These are phyloP conservation scores for Amphiprion ocellaris DNA, from an alignment of 2,113 vertebrate genomes.

Conservation along the genomic window DNA sequence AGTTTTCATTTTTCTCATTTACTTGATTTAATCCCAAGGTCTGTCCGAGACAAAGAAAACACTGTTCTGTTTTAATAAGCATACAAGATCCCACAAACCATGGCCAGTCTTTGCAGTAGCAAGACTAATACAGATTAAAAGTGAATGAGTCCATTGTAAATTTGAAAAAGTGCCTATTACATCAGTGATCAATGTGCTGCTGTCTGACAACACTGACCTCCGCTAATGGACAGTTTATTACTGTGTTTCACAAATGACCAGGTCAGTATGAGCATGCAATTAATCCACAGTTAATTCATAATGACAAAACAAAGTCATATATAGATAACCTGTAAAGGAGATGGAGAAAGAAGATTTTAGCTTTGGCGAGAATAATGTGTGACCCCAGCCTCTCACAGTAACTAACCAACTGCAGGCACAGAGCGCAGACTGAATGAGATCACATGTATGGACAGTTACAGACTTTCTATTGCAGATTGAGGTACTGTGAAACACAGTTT, in stretches of 20 bases:
- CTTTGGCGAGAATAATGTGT: conserved; percentile 17
- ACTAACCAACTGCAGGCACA: conserved; percentile 44
- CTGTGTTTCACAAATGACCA: neutral
- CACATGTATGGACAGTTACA: neutral
- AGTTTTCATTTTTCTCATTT: neutral
- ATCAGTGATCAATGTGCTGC: conserved; percentile 24
- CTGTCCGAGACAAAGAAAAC: neutral
- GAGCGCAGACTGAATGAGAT: conserved; percentile 15
- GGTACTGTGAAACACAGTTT: neutral
- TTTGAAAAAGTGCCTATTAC: conserved; percentile 30
- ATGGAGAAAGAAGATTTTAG: neutral
- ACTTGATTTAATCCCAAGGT: neutral
- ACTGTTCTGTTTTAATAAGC: neutral
- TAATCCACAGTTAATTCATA: conserved; percentile 35
- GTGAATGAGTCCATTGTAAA: conserved; percentile 23
- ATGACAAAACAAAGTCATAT: conserved; percentile 8
- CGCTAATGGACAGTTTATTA: conserved; percentile 23
- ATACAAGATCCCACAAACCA: neutral
- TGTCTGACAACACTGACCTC: conserved; percentile 30
- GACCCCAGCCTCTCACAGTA: conserved; percentile 42
- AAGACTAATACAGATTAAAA: neutral
- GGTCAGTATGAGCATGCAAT: conserved; percentile 10
- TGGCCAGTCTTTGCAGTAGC: neutral
- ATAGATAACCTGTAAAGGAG: conserved; percentile 8
- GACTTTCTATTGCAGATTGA: neutral